phyloP scores from a whole-genome alignment of 2,797 vertebrate species.

The Melanotaenia maccullochi region DNA sequence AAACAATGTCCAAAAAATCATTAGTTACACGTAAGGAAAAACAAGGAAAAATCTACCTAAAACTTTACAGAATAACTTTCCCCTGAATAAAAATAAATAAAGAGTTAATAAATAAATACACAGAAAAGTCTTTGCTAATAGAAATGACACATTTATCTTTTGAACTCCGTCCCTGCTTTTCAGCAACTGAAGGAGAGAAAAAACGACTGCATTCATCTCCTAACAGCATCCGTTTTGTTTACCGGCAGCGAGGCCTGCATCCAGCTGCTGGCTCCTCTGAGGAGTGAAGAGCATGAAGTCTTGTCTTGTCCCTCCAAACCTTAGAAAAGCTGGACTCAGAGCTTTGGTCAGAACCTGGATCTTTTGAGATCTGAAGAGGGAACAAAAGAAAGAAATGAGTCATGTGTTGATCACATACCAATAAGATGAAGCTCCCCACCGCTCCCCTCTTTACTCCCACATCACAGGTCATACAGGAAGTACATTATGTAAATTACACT shows the following conservation, averaged over 20 bases:
- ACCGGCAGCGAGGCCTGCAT: slow-evolving; percentile 56
- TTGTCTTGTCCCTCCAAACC: slow-evolving; percentile 92
- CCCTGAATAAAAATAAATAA: too few species aligned
- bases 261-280: slow-evolving; percentile 45
- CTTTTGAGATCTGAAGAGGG: slow-evolving; percentile 84
- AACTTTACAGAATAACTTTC: too few species aligned
- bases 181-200: neutral
- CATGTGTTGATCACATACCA: neutral
- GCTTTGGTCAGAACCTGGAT: slow-evolving; percentile 84
- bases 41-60: too few species aligned
- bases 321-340: slow-evolving; percentile 88
- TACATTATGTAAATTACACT: too few species aligned
- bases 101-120: too few species aligned
- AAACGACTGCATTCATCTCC: too few species aligned
- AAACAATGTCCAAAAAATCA: too few species aligned
- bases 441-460: too few species aligned
- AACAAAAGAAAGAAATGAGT: neutral
- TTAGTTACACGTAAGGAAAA: too few species aligned
- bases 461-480: too few species aligned
- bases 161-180: neutral
- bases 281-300: slow-evolving; percentile 93
- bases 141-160: neutral
- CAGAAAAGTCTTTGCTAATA: too few species aligned
- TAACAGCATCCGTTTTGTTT: neutral
- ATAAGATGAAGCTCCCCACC: too few species aligned